phyloP scores from a whole-genome alignment of 1,140 invertebrate genomes.

The Ctenoplectra terminalis region DNA sequence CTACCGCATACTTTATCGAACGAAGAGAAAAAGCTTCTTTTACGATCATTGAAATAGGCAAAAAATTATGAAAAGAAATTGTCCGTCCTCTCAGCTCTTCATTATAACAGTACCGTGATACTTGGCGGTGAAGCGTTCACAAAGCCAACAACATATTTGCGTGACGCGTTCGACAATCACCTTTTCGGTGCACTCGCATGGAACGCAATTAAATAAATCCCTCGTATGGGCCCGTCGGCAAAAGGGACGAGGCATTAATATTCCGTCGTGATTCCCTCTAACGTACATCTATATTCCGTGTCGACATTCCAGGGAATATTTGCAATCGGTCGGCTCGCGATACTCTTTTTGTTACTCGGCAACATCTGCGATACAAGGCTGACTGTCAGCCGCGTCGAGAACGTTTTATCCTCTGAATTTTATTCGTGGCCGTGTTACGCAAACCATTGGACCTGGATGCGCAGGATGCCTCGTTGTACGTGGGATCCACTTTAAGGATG shows the following conservation, averaged over 20 bases:
- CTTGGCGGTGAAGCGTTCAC: background rate
- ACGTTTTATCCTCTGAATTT: conserved; percentile 50
- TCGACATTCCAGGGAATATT: conserved; percentile 33
- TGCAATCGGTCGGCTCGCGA: background rate
- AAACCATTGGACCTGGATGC: no score
- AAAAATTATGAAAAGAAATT: background rate
- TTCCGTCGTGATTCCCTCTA: background rate
- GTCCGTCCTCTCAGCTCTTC: background rate
- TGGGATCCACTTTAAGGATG: no score
- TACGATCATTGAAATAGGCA: background rate
- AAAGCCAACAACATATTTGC: background rate
- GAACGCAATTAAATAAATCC: conserved; percentile 22
- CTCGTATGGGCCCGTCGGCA: background rate
- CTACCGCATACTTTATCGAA: no score
- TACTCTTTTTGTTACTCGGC: background rate
- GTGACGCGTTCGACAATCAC: background rate
- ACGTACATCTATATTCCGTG: conserved; percentile 24
- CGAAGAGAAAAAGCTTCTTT: no score
- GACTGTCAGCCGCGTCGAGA: background rate
- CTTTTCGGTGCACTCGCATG: background rate
- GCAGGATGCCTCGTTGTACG: no score
- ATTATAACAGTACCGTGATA: background rate
- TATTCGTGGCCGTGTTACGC: conserved; percentile 17
- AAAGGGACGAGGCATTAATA: conserved; percentile 6
- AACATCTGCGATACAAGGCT: conserved; percentile 32